Evolutionary conservation across 2,888 invertebrate species (phyloP).

Genomic region (Morpho helenor): DNA sequence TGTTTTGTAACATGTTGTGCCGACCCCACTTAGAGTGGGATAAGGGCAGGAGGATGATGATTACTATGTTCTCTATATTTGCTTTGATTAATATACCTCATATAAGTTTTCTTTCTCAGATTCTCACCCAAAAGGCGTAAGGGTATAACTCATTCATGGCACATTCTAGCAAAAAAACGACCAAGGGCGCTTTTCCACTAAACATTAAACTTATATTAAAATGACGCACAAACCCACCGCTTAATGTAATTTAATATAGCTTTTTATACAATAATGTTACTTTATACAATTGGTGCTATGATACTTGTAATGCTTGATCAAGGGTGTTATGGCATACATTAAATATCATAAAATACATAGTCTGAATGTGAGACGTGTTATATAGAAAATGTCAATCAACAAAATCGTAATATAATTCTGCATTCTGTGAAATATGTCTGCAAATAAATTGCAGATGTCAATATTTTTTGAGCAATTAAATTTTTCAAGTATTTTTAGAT

Average conservation of each 20-base stretch:
- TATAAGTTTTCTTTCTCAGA: conserved; percentile 38
- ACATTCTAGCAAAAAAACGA: conserved; percentile 64
- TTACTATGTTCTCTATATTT: conserved; percentile 1
- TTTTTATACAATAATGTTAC: conserved; percentile 29
- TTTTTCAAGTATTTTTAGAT: too few species aligned
- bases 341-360: too few species aligned
- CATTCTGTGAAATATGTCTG: too few species aligned
- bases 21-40: too few species aligned
- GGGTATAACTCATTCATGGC: conserved; percentile 65
- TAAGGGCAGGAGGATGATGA: too few species aligned
- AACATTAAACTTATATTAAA: conserved; percentile 26
- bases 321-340: background rate
- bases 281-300: conserved; percentile 60
- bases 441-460: too few species aligned
- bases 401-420: too few species aligned
- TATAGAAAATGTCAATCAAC: too few species aligned
- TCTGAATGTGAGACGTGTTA: too few species aligned
- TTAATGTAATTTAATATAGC: conserved; percentile 42
- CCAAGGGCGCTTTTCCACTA: conserved; percentile 66
- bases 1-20: too few species aligned
- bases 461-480: too few species aligned
- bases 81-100: too few species aligned
- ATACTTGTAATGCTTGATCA: conserved; percentile 2
- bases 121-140: conserved; percentile 67
- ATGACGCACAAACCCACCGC: conserved; percentile 52